Percentiles rank a stretch among this genome's conserved stretches.
Conservation (phyloP, 2,113 vertebrate species). For the Hippoglossus stenolepis region DNA sequence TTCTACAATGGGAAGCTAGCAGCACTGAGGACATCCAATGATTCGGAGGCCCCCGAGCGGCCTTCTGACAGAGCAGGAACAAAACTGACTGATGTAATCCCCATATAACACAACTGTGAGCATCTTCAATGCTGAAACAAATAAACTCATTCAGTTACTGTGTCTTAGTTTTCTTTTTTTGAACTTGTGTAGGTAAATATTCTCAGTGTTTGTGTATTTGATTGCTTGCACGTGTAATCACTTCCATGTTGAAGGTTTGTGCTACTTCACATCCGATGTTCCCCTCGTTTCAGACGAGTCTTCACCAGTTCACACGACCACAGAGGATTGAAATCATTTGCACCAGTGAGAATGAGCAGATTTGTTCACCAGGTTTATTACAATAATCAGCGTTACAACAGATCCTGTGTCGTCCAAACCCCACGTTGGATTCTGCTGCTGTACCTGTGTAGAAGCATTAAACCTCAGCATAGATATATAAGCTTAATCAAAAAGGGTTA, state of each 20-base stretch:
- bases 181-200: neutral
- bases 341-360: neutral
- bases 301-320: constrained; percentile 4
- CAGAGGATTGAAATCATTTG: no score
- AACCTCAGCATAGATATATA: constrained; percentile 47
- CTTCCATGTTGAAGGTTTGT: no score
- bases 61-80: constrained; percentile 88
- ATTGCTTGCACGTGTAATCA: no score
- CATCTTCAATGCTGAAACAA: constrained; percentile 94
- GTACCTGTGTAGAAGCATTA: constrained; percentile 47
- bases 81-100: constrained; percentile 87
- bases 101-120: constrained; percentile 96
- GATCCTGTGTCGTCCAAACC: constrained; percentile 6
- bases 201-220: no score
- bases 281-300: no score
- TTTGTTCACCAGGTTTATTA: constrained; percentile 73
- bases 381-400: constrained; percentile 55
- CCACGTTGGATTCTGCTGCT: constrained; percentile 37
- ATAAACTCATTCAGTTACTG: constrained; percentile 93
- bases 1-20: constrained; percentile 74
- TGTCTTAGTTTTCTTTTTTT: constrained; percentile 38
- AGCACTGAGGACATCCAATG: constrained; percentile 69
- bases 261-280: neutral
- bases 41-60: constrained; percentile 47
- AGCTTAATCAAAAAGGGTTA: constrained; percentile 60